phyloP scores from a whole-genome alignment of 2,888 invertebrate species.

The Chrysotoxum bicinctum region DNA sequence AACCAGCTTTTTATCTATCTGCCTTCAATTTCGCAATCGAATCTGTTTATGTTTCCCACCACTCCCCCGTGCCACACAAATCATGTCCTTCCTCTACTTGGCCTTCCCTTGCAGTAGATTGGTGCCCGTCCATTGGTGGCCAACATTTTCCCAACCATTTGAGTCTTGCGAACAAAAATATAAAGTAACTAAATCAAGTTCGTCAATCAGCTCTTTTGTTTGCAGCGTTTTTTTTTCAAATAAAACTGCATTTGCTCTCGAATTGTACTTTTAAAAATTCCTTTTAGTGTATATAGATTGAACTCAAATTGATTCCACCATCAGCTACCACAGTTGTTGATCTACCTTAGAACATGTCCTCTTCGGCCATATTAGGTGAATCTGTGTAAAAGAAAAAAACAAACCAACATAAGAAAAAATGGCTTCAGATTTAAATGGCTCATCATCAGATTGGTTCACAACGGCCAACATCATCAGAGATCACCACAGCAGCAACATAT shows the following conservation, averaged over 20 bases:
- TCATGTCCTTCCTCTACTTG: no score
- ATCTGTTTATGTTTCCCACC: no score
- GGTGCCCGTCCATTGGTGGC: no score
- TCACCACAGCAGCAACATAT: slow-evolving; percentile 26
- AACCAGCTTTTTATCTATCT: no score
- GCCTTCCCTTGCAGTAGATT: no score
- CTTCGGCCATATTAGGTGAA: slow-evolving; percentile 53
- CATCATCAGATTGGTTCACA: slow-evolving; percentile 54
- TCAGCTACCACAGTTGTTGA: slow-evolving; percentile 36
- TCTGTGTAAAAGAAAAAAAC: neutral
- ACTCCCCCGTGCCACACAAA: no score
- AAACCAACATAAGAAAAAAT: neutral
- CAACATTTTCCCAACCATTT: no score
- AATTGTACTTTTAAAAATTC: neutral
- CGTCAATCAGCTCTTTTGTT: neutral
- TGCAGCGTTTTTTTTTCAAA: no score
- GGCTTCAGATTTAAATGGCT: slow-evolving; percentile 51
- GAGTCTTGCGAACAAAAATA: no score
- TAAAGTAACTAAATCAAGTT: neutral
- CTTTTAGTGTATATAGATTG: slow-evolving; percentile 19
- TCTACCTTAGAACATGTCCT: slow-evolving; percentile 43
- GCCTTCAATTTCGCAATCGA: no score
- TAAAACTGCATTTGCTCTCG: no score
- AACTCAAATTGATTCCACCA: slow-evolving; percentile 38
- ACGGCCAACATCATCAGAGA: slow-evolving; percentile 37